Conservation (phyloP, 2,888 invertebrate species). For the Lagria hirta region DNA sequence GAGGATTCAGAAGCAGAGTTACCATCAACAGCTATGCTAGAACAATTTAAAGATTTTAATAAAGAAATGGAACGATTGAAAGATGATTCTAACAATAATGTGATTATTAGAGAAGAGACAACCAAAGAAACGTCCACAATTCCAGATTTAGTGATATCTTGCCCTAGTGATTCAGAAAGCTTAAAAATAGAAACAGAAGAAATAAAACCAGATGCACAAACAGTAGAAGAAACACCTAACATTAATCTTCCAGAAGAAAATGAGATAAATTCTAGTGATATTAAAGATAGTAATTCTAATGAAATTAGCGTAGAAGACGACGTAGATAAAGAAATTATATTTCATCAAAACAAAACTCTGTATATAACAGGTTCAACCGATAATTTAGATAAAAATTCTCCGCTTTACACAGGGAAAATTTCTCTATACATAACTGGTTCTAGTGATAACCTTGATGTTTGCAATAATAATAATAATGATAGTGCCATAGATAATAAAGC, state of each 20-base stretch:
- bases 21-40: constrained; percentile 19
- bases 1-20: constrained; percentile 9
- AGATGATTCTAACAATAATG: constrained; percentile 30
- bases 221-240: background rate
- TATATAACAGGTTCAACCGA: constrained; percentile 25
- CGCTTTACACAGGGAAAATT: constrained; percentile 18
- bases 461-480: constrained; percentile 16
- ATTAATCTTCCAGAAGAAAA: constrained; percentile 3
- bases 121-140: constrained; percentile 9
- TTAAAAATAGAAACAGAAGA: background rate
- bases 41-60: constrained; percentile 30
- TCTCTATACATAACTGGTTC: constrained; percentile 25
- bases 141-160: constrained; percentile 25
- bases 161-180: constrained; percentile 12
- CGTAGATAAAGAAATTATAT: constrained; percentile 12
- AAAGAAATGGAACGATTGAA: constrained; percentile 35
- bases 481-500: constrained; percentile 12
- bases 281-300: background rate
- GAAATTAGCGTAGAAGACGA: background rate
- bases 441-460: constrained; percentile 20
- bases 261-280: background rate
- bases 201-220: background rate
- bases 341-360: constrained; percentile 24
- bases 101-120: constrained; percentile 14
- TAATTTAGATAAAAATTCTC: constrained; percentile 11